phyloP scores from a whole-genome alignment of 2,888 invertebrate species.

The Linnaemya tessellans region DNA sequence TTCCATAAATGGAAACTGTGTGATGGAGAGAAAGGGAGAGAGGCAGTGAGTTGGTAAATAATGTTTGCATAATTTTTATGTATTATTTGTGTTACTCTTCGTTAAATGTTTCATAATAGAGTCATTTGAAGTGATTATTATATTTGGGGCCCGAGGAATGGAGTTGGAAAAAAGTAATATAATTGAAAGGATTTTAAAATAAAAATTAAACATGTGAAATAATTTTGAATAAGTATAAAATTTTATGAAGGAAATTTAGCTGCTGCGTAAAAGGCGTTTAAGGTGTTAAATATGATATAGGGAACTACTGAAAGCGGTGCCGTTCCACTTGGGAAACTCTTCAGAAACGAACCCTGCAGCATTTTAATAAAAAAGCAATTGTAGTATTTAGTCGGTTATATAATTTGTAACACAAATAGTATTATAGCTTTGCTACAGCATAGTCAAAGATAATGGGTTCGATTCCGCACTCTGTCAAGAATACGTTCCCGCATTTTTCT shows the following conservation, averaged over 20 bases:
- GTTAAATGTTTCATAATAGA: slow-evolving; percentile 67
- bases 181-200: slow-evolving; percentile 1
- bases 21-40: not conserved
- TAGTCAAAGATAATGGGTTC: too few species aligned
- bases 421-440: too few species aligned
- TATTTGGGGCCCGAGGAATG: not conserved
- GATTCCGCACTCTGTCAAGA: too few species aligned
- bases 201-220: not conserved
- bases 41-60: slow-evolving; percentile 23
- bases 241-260: not conserved
- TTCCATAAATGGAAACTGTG: not conserved
- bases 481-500: too few species aligned
- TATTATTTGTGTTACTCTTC: slow-evolving; percentile 23
- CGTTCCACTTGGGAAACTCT: too few species aligned
- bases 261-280: too few species aligned
- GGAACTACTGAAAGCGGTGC: too few species aligned
- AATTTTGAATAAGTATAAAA: not conserved
- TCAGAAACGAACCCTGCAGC: too few species aligned
- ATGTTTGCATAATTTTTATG: slow-evolving; percentile 47
- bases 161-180: not conserved
- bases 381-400: too few species aligned
- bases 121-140: slow-evolving; percentile 68
- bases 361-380: too few species aligned
- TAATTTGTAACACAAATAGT: too few species aligned
- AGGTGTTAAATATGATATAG: too few species aligned